Conservation (phyloP, 2,888 invertebrate species). For the Acanthosepion lycidas region DNA sequence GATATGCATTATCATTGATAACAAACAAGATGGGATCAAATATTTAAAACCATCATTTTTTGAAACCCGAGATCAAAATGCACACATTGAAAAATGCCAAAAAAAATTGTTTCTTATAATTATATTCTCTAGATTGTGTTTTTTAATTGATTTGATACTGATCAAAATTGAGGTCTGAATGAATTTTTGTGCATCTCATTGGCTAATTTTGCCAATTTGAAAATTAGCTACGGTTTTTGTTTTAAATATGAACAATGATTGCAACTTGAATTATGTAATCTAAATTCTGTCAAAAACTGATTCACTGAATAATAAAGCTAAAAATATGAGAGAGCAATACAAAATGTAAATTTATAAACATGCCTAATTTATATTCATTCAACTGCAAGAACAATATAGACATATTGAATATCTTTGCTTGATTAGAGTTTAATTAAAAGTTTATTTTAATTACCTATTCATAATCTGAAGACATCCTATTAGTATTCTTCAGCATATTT, state of each 20-base stretch:
- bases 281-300: constrained; percentile 5
- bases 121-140: not conserved
- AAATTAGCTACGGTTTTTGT: too few relatives aligned
- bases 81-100: not conserved
- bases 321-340: not conserved
- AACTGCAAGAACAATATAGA: not conserved
- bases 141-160: not conserved
- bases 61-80: not conserved
- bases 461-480: not conserved
- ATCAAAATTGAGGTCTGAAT: not conserved
- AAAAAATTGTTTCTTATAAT: not conserved
- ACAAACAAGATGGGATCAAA: too few relatives aligned
- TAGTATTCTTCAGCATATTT: not conserved
- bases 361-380: not conserved
- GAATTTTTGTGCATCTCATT: not conserved
- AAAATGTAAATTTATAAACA: not conserved
- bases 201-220: too few relatives aligned
- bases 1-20: too few relatives aligned
- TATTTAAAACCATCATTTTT: too few relatives aligned
- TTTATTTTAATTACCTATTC: not conserved
- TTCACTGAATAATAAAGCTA: not conserved
- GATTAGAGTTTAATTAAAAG: not conserved
- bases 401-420: not conserved
- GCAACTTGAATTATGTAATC: not conserved
- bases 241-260: too few relatives aligned